These are phyloP conservation scores for Amorpha juglandis DNA, from an alignment of 2,888 invertebrate genomes.

Conservation along the genomic window DNA sequence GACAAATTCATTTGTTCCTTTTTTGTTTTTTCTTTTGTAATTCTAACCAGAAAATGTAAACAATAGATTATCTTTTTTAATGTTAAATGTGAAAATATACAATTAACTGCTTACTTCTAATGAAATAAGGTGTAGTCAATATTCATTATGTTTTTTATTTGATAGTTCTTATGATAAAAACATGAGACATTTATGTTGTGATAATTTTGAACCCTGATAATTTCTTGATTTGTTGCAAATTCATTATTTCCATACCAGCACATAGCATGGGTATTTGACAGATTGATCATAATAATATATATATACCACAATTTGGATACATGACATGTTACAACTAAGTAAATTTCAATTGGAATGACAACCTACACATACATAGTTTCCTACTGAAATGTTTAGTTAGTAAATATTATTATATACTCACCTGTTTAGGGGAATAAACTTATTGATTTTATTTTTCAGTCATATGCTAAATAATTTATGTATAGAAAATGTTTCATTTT, in stretches of 20 bases:
- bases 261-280: constrained; percentile 1
- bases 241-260: constrained; percentile 1
- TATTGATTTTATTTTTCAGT: neutral
- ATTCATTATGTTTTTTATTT: too few relatives aligned
- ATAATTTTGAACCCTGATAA: too few relatives aligned
- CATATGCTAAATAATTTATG: neutral
- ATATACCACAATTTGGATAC: neutral
- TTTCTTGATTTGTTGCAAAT: constrained; percentile 17
- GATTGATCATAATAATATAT: neutral
- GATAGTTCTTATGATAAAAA: too few relatives aligned
- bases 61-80: too few relatives aligned
- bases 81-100: too few relatives aligned
- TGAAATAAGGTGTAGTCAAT: too few relatives aligned
- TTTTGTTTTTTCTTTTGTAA: too few relatives aligned
- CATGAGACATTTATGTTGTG: too few relatives aligned
- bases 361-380: neutral
- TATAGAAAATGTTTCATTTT: neutral
- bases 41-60: too few relatives aligned
- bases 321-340: neutral
- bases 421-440: constrained; percentile 3
- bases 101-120: too few relatives aligned
- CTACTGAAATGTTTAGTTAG: neutral
- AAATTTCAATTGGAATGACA: neutral
- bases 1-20: too few relatives aligned
- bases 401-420: constrained; percentile 13